These are phyloP conservation scores for Potorous gilbertii DNA, from an alignment of 2,797 vertebrate species.

Conservation along the genomic window DNA sequence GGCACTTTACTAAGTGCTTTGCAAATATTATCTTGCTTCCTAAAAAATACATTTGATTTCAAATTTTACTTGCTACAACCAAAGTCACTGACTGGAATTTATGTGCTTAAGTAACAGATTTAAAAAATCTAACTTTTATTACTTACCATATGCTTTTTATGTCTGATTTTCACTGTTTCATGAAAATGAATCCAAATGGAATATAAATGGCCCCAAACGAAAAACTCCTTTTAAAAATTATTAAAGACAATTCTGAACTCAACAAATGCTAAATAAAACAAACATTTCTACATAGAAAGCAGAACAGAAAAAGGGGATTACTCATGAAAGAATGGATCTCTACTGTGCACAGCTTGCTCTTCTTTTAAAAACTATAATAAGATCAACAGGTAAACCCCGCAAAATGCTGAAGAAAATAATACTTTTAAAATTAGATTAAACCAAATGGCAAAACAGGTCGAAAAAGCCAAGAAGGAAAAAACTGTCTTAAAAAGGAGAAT, in stretches of 20 bases:
- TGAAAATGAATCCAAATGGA: conserved; percentile 38
- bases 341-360: neutral
- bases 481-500: too few species aligned
- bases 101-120: conserved; percentile 18
- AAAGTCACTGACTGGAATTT: conserved; percentile 10
- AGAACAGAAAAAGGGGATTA: neutral
- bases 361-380: neutral
- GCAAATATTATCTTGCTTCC: conserved; percentile 16
- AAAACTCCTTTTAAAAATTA: neutral
- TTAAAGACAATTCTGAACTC: neutral
- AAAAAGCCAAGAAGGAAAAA: too few species aligned
- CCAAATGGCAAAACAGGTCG: too few species aligned
- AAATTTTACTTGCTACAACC: conserved; percentile 13
- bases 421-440: too few species aligned
- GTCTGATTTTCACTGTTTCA: conserved; percentile 10
- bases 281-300: neutral
- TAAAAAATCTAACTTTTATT: conserved; percentile 11
- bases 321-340: neutral
- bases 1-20: too few species aligned
- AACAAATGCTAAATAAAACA: neutral
- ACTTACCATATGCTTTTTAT: conserved; percentile 43
- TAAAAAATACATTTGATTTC: neutral
- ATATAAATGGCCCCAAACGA: neutral
- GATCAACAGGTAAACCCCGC: neutral
- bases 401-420: too few species aligned